Evolutionary conservation across 2,888 invertebrate genomes (phyloP), one percentile per base, ranked within the genome.

Genomic region (Callinectes sapidus): DNA sequence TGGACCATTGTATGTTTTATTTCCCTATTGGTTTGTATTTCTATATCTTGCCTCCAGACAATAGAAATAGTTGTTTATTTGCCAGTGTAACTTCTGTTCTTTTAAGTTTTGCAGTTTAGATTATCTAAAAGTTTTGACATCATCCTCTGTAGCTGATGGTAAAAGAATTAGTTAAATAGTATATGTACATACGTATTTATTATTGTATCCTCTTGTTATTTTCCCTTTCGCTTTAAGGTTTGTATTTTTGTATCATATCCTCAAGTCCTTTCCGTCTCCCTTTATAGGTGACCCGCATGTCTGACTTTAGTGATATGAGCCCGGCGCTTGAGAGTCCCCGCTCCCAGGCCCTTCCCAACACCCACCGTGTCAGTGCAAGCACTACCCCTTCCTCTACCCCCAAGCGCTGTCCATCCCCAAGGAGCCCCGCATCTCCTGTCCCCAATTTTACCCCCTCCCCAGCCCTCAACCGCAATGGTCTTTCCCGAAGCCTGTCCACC

Each of bases 241-340:
- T 87, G 86, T 86, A 86, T 86, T 39, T 86, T 23, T 86, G 55
- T 55, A 28, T 55, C 87, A 5, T 55, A 16, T 54, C 55, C 55
- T 88, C 55, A 88, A n/a, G 1, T 48, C 18, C 86, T 66, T 81
- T 16, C 14, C 55, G 3, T 42, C 48, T 89, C 32, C 71, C 48
- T 32, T 54, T 66, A 18, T 87, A 94, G 94, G 94, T 94, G 55
- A 93, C 94, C 42, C 92, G 94, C 28, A 48, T 94, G 90, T 94
- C 93, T 23, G 94, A 94, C 86, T 92, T 94, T 66, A 86, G 87
- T 42, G 93, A 92, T 14, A 48, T 39, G 88, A 71, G 54, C 87
- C 91, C 61, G 88, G 91, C 32, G 16, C 71, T 55, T 61, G 90
- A 90, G 77, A 92, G 77, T 61, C 90, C 90, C 81, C 87, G 90